Conservation (phyloP, 2,888 invertebrate genomes). For the Diaperis boleti region DNA sequence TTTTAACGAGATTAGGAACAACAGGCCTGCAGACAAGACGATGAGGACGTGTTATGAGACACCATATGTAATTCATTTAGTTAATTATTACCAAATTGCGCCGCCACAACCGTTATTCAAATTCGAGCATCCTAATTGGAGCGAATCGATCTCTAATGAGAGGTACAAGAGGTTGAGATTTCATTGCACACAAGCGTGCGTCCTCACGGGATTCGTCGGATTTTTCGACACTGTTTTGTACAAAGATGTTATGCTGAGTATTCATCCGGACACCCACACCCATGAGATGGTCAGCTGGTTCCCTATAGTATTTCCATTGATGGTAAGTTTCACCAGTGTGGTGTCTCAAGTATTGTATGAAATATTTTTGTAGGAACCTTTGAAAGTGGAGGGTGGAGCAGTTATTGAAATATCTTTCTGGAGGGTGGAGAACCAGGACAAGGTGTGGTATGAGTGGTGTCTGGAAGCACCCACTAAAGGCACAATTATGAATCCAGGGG, state of each 20-base stretch:
- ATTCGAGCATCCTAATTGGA: constrained; percentile 91
- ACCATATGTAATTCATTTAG: constrained; percentile 93
- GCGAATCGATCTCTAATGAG: constrained; percentile 76
- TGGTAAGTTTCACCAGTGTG: constrained; percentile 67
- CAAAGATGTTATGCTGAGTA: constrained; percentile 87
- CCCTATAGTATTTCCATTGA: constrained; percentile 93
- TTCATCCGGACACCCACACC: constrained; percentile 89
- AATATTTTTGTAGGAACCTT: constrained; percentile 72
- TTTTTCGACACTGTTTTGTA: constrained; percentile 93
- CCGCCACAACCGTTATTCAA: constrained; percentile 82
- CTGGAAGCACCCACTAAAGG: constrained; percentile 72
- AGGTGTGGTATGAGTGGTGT: constrained; percentile 98
- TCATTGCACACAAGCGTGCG: constrained; percentile 78
- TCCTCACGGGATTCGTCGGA: constrained; percentile 95
- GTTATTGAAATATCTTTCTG: constrained; percentile 86
- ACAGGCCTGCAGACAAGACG: constrained; percentile 69
- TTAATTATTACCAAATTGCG: constrained; percentile 85
- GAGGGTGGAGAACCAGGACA: constrained; percentile 82
- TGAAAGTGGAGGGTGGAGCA: constrained; percentile 79
- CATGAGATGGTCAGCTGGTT: constrained; percentile 98
- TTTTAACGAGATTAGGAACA: constrained; percentile 78
- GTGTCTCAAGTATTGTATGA: too few relatives aligned
- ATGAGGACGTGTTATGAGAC: constrained; percentile 77
- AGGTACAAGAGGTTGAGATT: constrained; percentile 79
- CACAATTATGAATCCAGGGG: constrained; percentile 78